Evolutionary conservation across 30 jellyfish, hydroid and myxozoan species (phyloP), one percentile per base, ranked within the genome.

Genomic region (Haliclystus octoradiatus): DNA sequence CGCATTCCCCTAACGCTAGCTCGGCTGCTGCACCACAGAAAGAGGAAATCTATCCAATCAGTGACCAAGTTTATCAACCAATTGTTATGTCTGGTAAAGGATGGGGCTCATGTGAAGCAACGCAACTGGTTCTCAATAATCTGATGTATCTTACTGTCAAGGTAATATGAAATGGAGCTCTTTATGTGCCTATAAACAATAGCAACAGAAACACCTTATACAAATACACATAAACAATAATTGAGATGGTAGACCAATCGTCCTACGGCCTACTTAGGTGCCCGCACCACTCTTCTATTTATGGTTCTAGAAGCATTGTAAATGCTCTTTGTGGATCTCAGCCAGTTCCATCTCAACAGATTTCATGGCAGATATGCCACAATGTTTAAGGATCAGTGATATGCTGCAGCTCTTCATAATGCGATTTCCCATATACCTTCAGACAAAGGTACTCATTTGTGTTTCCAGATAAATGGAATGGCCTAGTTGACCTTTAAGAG

Each of bases 21-120:
- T 66, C 70, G 26, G 81, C 34, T 30, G 50, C 68, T 24, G 72
- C 50, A 15, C 50, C 66, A 15, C 78, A 63, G 14, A 34, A 29
- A 19, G 71, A 70, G 46, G 83, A 64, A 24, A 81, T 74, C 50
- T 47, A 15, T 23, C 84, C 19, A 5, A 62, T 53, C 1, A 82
- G 64, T 9, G 72, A 70, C 52, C 80, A 64, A 15, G 76, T 74
- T 50, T 53, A 15, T 34, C 84, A 68, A 52, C 79, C 95, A 29
- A 30, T 89, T 0, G 57, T 66, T 33, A 35, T 89, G 49, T 90
- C 72, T 23, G 95, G 95, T 14, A 80, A 73, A 3, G 98, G 98
- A 28, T 89, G 98, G 98, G 98, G 98, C 28, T 89, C 98, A 3
- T 69, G 67, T 2, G 83, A 77, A 26, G 95, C 95, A 3, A 53